Percentiles rank a stretch among this genome's conserved stretches.
Conservation (phyloP, 2,797 vertebrate genomes). For the Distichodus sexfasciatus region DNA sequence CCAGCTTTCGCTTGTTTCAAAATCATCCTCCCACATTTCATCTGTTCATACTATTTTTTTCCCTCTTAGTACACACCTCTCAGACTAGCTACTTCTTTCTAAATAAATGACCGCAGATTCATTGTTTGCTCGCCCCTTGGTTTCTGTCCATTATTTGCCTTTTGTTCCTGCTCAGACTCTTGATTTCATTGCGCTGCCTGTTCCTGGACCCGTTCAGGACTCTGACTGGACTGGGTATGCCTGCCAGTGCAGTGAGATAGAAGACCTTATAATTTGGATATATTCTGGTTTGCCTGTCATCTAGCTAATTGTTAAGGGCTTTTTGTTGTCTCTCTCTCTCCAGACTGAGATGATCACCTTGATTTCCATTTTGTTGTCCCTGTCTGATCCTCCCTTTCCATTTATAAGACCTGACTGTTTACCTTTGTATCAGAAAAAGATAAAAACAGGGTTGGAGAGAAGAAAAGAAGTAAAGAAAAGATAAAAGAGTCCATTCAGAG, state of each 20-base stretch:
- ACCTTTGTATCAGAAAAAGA: slow-evolving; percentile 8
- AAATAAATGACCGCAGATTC: not conserved
- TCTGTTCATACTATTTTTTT: not conserved
- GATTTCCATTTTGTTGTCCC: not conserved
- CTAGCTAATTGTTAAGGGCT: not conserved
- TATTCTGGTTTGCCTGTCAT: slow-evolving; percentile 23
- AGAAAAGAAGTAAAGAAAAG: too few species aligned
- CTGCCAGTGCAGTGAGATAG: slow-evolving; percentile 19
- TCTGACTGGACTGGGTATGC: slow-evolving; percentile 31
- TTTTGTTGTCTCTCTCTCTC: too few species aligned
- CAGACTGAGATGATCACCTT: too few species aligned
- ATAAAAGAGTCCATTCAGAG: too few species aligned
- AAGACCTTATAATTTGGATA: too few species aligned
- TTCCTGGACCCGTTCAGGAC: slow-evolving; percentile 75
- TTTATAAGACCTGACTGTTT: not conserved
- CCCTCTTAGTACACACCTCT: not conserved
- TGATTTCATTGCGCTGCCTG: slow-evolving; percentile 70
- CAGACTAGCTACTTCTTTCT: not conserved
- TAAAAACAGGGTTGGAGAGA: too few species aligned
- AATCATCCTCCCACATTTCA: slow-evolving; percentile 64
- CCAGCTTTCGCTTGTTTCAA: not conserved
- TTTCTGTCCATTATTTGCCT: slow-evolving; percentile 9
- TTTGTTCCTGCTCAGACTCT: slow-evolving; percentile 58
- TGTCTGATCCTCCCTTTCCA: not conserved
- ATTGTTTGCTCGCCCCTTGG: slow-evolving; percentile 15